Percentiles rank a stretch among this genome's conserved stretches.
Evolutionary conservation across 2,888 invertebrate species (phyloP).

Genomic region (Capitulum mitella): DNA sequence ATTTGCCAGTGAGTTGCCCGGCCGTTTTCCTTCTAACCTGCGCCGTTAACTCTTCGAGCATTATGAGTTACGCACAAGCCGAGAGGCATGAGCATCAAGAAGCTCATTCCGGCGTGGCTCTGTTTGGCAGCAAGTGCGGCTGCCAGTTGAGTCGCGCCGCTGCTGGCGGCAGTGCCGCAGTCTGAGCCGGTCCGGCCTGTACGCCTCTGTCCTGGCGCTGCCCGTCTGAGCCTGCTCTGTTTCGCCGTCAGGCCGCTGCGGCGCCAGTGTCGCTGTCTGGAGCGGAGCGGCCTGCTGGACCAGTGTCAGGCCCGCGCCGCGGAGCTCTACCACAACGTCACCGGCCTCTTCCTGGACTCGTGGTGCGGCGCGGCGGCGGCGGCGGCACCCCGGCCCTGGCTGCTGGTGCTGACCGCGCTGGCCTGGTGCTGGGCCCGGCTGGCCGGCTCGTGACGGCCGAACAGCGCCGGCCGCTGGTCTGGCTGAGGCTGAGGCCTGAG

Average conservation of each 20-base stretch:
- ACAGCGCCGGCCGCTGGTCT: not conserved
- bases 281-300: not conserved
- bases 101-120: no score
- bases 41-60: no score
- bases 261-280: constrained; percentile 18
- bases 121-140: no score
- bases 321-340: constrained; percentile 13
- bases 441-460: not conserved
- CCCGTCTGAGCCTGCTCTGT: not conserved
- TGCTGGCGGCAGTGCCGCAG: no score
- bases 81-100: no score
- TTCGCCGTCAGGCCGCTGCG: not conserved
- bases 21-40: no score
- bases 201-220: no score
- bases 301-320: not conserved
- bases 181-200: no score
- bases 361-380: constrained; percentile 9
- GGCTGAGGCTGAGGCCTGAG: no score
- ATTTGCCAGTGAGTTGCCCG: not conserved
- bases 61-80: no score
- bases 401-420: not conserved
- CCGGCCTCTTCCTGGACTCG: constrained; percentile 14
- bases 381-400: not conserved
- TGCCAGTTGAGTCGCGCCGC: no score
- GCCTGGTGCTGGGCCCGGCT: not conserved